Percentiles rank a stretch among this genome's conserved stretches.
phyloP scores from a whole-genome alignment of 2,888 invertebrate species.

The Temnothorax unifasciatus region DNA sequence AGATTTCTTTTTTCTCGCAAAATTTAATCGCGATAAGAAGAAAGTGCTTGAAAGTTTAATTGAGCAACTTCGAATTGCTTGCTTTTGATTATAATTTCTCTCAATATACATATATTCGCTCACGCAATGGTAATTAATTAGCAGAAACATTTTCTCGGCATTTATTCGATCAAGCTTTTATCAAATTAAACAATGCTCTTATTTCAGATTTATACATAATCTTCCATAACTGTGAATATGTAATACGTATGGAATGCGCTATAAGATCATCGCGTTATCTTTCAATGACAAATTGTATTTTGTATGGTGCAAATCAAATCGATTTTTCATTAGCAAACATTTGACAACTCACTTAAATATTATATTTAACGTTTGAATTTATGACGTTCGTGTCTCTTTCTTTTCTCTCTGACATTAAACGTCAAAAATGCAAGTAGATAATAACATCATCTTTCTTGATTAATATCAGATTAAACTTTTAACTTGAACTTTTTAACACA shows the following conservation, averaged over 20 bases:
- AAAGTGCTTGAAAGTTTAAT: constrained; percentile 74
- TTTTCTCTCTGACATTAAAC: constrained; percentile 2
- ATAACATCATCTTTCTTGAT: constrained; percentile 9
- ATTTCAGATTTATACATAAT: background rate
- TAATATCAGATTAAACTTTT: constrained; percentile 14
- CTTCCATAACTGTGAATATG: background rate
- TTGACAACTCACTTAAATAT: background rate
- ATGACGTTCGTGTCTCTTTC: background rate
- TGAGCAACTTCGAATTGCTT: constrained; percentile 62
- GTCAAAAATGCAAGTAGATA: background rate
- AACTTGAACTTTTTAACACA: constrained; percentile 1
- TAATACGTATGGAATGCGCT: background rate
- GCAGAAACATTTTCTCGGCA: background rate
- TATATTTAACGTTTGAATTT: constrained; percentile 25
- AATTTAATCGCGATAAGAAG: constrained; percentile 66
- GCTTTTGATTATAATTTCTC: constrained; percentile 22
- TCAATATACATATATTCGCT: background rate
- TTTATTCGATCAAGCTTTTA: background rate
- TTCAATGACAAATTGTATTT: background rate
- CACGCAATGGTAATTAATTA: background rate
- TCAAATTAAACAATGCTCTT: background rate
- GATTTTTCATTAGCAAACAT: constrained; percentile 13
- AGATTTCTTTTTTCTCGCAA: constrained; percentile 58
- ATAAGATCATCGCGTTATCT: constrained; percentile 1
- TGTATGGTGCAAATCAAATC: background rate